Evolutionary conservation across 2,113 vertebrate species (phyloP).

Genomic region (Hirundichthys speculiger): DNA sequence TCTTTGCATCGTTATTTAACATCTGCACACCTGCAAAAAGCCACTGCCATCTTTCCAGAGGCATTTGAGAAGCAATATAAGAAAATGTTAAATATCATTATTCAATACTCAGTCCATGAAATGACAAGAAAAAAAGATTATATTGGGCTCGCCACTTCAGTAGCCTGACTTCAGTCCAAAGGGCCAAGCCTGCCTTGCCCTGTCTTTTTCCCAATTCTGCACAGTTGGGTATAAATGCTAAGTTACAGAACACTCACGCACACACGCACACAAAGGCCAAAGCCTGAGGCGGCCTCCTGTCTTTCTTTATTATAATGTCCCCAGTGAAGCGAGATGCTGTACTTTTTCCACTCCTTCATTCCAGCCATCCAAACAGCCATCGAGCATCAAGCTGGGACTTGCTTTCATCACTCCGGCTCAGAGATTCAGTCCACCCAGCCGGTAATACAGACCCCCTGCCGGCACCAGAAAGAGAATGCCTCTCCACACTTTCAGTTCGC

Average conservation of each 20-base stretch:
- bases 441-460: constrained; percentile 49
- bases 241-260: constrained; percentile 47
- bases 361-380: constrained; percentile 48
- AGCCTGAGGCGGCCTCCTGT: constrained; percentile 52
- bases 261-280: constrained; percentile 10
- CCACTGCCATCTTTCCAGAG: constrained; percentile 15
- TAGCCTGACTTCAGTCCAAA: constrained; percentile 10
- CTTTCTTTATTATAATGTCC: constrained; percentile 62
- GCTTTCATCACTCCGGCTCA: constrained; percentile 36
- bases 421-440: constrained; percentile 41
- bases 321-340: constrained; percentile 50
- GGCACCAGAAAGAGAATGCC: constrained; percentile 27
- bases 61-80: constrained; percentile 4
- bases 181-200: constrained; percentile 30
- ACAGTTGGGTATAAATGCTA: constrained; percentile 61
- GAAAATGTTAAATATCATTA: constrained; percentile 24
- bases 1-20: constrained; percentile 1
- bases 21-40: constrained; percentile 16
- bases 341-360: constrained; percentile 55
- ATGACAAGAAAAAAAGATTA: constrained; percentile 25
- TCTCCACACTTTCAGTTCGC: constrained; percentile 11
- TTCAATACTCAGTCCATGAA: constrained; percentile 17
- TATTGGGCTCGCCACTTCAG: constrained; percentile 22
- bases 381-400: constrained; percentile 34
- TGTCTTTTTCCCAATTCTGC: constrained; percentile 43